Evolutionary conservation across 2,888 invertebrate species (phyloP), one percentile per base, ranked within the genome.

Genomic region (Fabriciana adippe): DNA sequence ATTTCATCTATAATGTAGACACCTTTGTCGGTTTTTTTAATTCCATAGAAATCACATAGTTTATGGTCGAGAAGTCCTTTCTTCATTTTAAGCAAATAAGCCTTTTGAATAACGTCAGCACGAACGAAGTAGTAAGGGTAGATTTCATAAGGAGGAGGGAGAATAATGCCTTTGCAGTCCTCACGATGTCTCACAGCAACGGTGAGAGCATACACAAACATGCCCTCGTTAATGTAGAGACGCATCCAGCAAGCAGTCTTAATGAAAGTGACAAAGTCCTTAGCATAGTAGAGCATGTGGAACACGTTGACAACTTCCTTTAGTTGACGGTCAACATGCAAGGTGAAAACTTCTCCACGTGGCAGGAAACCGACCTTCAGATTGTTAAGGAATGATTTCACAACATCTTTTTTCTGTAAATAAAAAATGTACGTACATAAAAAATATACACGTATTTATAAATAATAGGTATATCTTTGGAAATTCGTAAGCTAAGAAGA

Each of bases 61-160:
- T 93, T 93, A 66, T 79, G 73, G 70, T 92, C 92, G 16, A 90
- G 76, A 16, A 92, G 81, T 16, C 90, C 92, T 69, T 76, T 89
- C 79, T 86, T 93, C 91, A 91, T 91, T 75, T 93, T 94, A 66
- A 93, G 82, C 73, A 92, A 69, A 76, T 93, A 93, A 6, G 93
- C 90, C 64, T 91, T 93, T 70, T 94, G 91, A 75, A 96, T 92
- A 15, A 95, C 94, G 76, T 95, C 94, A 26, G 93, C 90, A 77
- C 94, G 94, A 72, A 95, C 94, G 85, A 94, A 96, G 81, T 93
- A 93, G 88, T 94, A 94, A 0, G 96, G 96, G 72, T 94, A 91
- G 75, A 94, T 90, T 83, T 94, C 94, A 76, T 94, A 94, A 1
- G 93, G 90, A 69, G 94, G 93, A 57, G 94, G 94, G 45, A 94